Evolutionary conservation across 64 coral and sea anemone species (phyloP).

Genomic region (Pocillopora verrucosa): DNA sequence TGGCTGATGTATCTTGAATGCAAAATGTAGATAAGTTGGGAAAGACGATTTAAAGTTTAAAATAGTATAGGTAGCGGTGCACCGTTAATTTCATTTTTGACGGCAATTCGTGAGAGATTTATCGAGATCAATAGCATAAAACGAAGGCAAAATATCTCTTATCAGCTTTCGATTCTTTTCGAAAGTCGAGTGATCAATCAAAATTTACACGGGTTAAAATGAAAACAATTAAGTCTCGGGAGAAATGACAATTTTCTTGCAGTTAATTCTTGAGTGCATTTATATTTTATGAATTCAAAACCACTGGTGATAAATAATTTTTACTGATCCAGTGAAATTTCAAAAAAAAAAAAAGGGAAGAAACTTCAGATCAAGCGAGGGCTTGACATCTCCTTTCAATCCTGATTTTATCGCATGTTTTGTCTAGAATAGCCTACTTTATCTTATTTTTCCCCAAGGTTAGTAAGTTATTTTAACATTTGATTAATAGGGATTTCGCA

Average conservation of each 20-base stretch:
- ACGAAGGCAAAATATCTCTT: neutral
- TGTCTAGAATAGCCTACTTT: neutral
- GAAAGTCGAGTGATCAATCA: neutral
- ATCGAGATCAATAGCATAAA: neutral
- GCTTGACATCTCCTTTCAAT: neutral
- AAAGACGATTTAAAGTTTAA: neutral
- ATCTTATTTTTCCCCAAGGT: slow-evolving; percentile 5
- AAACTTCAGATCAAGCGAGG: neutral
- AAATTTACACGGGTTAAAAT: neutral
- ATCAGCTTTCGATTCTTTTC: neutral
- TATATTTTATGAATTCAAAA: slow-evolving; percentile 12
- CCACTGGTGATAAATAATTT: neutral
- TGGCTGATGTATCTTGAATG: no score
- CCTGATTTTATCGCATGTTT: neutral
- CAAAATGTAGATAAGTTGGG: neutral
- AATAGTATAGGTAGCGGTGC: neutral
- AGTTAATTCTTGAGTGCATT: neutral
- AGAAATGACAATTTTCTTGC: neutral
- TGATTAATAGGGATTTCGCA: neutral
- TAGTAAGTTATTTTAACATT: slow-evolving; percentile 11
- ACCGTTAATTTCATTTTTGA: neutral
- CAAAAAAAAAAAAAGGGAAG: neutral
- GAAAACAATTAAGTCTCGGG: neutral
- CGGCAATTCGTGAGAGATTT: neutral
- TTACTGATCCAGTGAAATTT: neutral